phyloP scores from a whole-genome alignment of 2,797 vertebrate species.

The Coregonus suidteri region DNA sequence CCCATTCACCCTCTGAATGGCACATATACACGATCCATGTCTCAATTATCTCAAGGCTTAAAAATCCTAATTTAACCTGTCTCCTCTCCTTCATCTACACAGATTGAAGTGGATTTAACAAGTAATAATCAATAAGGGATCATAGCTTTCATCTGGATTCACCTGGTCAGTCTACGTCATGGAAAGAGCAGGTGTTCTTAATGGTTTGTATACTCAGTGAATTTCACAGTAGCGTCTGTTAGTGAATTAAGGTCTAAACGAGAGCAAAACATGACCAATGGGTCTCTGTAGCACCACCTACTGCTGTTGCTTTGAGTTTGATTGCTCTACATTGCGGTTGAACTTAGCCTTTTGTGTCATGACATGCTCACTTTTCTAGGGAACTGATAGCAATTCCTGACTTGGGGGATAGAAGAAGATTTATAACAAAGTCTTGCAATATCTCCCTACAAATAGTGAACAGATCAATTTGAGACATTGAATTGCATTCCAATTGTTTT shows the following conservation, averaged over 20 bases:
- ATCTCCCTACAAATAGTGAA: not conserved
- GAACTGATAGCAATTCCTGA: not conserved
- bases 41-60: too few species aligned
- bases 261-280: not conserved
- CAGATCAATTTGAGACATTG: not conserved
- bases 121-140: too few species aligned
- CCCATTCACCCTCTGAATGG: too few species aligned
- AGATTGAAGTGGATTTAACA: too few species aligned
- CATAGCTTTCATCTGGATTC: too few species aligned
- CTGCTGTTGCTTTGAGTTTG: not conserved
- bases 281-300: not conserved
- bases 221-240: not conserved
- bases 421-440: not conserved
- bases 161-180: too few species aligned
- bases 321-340: not conserved
- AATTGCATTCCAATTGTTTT: not conserved
- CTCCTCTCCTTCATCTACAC: too few species aligned
- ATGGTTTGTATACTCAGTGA: too few species aligned
- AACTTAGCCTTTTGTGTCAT: not conserved
- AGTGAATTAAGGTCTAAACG: not conserved
- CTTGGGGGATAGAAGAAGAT: not conserved
- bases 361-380: conserved; percentile 1
- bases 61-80: too few species aligned
- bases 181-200: too few species aligned
- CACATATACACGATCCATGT: too few species aligned